Evolutionary conservation across 2,113 vertebrate species (phyloP).

Genomic region (Gobio gobio): DNA sequence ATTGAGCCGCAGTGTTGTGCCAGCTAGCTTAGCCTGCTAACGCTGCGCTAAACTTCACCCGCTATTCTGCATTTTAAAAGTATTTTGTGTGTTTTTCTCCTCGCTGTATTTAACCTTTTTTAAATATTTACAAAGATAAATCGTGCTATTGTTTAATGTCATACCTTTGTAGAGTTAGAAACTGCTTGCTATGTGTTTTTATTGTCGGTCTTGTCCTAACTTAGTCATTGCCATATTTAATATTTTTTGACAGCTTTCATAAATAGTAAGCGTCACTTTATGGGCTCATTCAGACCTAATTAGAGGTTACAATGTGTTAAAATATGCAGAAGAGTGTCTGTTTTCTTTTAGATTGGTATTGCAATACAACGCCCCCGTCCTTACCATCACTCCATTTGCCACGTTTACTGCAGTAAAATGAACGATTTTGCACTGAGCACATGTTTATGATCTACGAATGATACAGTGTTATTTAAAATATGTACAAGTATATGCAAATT

Average conservation of each 20-base stretch:
- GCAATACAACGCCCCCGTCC: conserved; percentile 30
- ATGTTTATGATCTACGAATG: background rate
- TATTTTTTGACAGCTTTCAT: background rate
- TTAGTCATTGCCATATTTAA: background rate
- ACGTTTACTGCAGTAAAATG: conserved; percentile 30
- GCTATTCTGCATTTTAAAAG: background rate
- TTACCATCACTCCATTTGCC: conserved; percentile 23
- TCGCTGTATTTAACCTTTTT: background rate
- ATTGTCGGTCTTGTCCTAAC: background rate
- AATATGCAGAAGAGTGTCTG: conserved; percentile 49
- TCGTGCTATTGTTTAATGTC: background rate
- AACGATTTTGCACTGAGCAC: background rate
- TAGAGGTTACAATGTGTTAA: background rate
- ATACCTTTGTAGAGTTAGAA: background rate
- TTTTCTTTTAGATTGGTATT: conserved; percentile 25
- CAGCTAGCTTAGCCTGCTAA: conserved; percentile 64
- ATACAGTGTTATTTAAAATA: background rate
- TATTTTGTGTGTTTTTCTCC: background rate
- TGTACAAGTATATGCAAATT: conserved; percentile 10
- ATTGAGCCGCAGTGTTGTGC: conserved; percentile 32
- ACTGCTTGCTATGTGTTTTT: conserved; percentile 8
- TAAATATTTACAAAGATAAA: background rate
- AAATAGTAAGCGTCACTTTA: background rate
- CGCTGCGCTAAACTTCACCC: conserved; percentile 30
- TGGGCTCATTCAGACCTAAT: background rate